phyloP scores from a whole-genome alignment of 2,113 vertebrate species.

The Tichodroma muraria region DNA sequence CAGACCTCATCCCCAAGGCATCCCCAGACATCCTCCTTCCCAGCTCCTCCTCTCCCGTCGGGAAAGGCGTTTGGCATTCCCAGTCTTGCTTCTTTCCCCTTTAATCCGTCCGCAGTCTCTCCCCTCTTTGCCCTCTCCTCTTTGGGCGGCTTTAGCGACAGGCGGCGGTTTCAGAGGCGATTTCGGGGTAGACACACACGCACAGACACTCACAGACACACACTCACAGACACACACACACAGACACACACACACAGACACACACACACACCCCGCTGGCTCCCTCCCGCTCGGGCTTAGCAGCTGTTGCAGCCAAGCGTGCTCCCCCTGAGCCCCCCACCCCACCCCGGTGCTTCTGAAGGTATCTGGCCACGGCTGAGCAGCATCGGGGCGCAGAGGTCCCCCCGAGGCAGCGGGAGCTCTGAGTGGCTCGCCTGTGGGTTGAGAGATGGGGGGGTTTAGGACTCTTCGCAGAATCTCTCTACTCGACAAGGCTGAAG shows the following conservation, averaged over 20 bases:
- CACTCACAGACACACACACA: neutral
- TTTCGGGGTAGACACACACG: neutral
- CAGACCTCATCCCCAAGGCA: neutral
- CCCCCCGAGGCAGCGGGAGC: neutral
- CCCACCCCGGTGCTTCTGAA: conserved; percentile 45
- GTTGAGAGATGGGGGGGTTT: neutral
- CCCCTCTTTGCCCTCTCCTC: no score
- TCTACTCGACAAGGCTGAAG: neutral
- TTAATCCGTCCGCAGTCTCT: neutral
- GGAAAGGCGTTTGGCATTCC: neutral
- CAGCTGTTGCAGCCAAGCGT: conserved; percentile 21
- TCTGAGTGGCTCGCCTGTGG: neutral
- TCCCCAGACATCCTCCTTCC: neutral
- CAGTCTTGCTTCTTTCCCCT: neutral
- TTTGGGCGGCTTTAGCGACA: neutral
- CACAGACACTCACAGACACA: no score
- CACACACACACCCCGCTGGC: no score
- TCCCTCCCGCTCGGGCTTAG: neutral
- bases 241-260: neutral
- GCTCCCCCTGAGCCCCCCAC: neutral
- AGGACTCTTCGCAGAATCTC: neutral
- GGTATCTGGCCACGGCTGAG: conserved; percentile 69
- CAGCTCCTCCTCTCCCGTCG: neutral
- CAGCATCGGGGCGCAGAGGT: conserved; percentile 65
- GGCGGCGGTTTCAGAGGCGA: neutral